Percentiles rank a stretch among this genome's conserved stretches.
These are phyloP conservation scores for Semaprochilodus insignis DNA, from an alignment of 2,797 vertebrate species.

Conservation along the genomic window DNA sequence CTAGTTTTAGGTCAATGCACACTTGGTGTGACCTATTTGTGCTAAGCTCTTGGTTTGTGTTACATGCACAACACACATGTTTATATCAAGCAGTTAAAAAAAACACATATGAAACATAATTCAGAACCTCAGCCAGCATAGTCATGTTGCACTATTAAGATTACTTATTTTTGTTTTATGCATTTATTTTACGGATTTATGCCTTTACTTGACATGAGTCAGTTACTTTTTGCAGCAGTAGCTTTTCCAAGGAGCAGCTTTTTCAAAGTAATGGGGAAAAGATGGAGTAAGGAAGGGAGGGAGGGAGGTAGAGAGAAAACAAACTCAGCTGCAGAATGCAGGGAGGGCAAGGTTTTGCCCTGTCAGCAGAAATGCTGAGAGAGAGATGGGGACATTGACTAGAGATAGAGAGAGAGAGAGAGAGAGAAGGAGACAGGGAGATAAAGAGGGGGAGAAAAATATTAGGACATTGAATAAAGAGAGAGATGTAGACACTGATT, in stretches of 20 bases:
- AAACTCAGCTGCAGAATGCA: neutral
- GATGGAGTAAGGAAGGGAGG: neutral
- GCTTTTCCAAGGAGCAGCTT: too few relatives aligned
- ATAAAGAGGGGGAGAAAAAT: neutral
- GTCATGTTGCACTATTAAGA: neutral
- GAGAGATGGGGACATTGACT: too few relatives aligned
- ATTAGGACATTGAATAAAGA: neutral
- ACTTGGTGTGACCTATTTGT: neutral
- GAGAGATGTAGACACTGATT: too few relatives aligned
- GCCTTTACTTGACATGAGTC: neutral
- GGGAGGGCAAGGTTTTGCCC: neutral
- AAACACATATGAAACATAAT: neutral
- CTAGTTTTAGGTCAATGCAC: neutral
- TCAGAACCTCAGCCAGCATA: neutral
- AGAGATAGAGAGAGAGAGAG: neutral
- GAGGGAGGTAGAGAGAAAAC: neutral
- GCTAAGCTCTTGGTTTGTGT: neutral
- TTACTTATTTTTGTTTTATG: neutral
- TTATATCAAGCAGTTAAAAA: neutral
- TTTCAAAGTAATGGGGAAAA: constrained; percentile 22
- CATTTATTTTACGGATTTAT: neutral
- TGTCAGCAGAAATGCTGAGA: constrained; percentile 10
- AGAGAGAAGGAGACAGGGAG: constrained; percentile 51
- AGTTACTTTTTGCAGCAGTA: neutral
- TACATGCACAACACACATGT: neutral